These are phyloP conservation scores for Busseola fusca DNA, from an alignment of 2,888 invertebrate genomes.

Conservation along the genomic window DNA sequence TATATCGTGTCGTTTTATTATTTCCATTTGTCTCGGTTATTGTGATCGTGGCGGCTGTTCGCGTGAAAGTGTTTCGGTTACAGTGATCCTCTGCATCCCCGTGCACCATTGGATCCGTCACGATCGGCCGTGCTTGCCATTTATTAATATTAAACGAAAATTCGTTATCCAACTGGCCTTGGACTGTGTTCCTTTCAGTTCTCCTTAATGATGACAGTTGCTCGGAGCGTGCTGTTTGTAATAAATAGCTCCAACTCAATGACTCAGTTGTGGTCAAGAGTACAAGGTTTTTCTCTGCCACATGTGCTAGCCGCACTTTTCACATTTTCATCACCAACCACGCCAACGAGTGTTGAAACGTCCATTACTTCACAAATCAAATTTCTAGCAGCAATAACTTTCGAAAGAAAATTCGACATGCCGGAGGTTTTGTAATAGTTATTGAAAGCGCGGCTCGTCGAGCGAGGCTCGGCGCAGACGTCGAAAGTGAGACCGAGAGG, in stretches of 20 bases:
- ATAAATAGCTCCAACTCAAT: slow-evolving; percentile 79
- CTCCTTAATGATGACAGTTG: slow-evolving; percentile 87
- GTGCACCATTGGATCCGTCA: slow-evolving; percentile 80
- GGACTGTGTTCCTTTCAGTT: slow-evolving; percentile 86
- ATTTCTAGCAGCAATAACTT: slow-evolving; percentile 76
- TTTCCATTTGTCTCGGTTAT: slow-evolving; percentile 75
- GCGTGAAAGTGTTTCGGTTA: slow-evolving; percentile 81
- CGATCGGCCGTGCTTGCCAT: slow-evolving; percentile 83
- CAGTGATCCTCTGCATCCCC: slow-evolving; percentile 77
- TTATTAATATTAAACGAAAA: slow-evolving; percentile 88
- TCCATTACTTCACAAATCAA: slow-evolving; percentile 65
- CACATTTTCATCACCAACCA: slow-evolving; percentile 55
- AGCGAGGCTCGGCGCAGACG: slow-evolving; percentile 80
- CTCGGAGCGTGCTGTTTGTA: slow-evolving; percentile 83
- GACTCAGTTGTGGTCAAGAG: slow-evolving; percentile 70
- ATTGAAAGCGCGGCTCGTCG: slow-evolving; percentile 84
- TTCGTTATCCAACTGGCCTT: slow-evolving; percentile 88
- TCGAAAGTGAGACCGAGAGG: slow-evolving; percentile 88
- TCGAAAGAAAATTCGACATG: slow-evolving; percentile 86
- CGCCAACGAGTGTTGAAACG: slow-evolving; percentile 63
- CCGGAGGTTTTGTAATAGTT: slow-evolving; percentile 83
- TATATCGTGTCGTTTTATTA: slow-evolving; percentile 71
- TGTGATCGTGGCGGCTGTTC: slow-evolving; percentile 62
- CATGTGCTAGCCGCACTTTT: slow-evolving; percentile 54
- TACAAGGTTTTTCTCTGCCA: slow-evolving; percentile 67